These are phyloP conservation scores for Drosophila mulleri DNA, from an alignment of 2,888 invertebrate species.

Conservation along the genomic window DNA sequence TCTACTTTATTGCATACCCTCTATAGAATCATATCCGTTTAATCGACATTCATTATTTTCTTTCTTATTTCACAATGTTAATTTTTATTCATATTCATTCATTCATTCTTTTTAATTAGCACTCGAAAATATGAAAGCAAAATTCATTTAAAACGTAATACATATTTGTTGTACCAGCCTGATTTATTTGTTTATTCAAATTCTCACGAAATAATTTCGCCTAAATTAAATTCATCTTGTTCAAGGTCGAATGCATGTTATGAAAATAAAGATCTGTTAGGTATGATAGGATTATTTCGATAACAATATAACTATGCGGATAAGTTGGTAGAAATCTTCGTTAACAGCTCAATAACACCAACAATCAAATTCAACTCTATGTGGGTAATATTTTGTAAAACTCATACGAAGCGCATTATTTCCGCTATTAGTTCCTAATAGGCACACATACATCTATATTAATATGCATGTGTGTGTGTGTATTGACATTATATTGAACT, in stretches of 20 bases:
- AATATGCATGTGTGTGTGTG: slow-evolving; percentile 19
- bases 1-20: not conserved
- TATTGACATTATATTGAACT: slow-evolving; percentile 43
- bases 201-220: not conserved
- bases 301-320: not conserved
- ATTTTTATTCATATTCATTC: not conserved
- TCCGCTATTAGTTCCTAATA: slow-evolving; percentile 76
- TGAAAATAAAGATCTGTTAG: slow-evolving; percentile 3
- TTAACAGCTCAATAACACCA: slow-evolving; percentile 47
- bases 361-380: slow-evolving; percentile 13
- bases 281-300: slow-evolving; percentile 9
- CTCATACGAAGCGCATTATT: slow-evolving; percentile 63
- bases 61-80: not conserved
- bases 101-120: not conserved
- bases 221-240: not conserved
- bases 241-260: not conserved
- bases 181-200: not conserved
- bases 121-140: not conserved
- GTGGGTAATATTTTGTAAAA: slow-evolving; percentile 29
- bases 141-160: not conserved
- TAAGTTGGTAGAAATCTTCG: slow-evolving; percentile 21
- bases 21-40: not conserved
- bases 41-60: not conserved
- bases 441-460: slow-evolving; percentile 57
- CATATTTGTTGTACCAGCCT: not conserved